Percentiles rank a stretch among this genome's conserved stretches.
Conservation (phyloP, 2,797 vertebrate species). For the Danionella dracula region DNA sequence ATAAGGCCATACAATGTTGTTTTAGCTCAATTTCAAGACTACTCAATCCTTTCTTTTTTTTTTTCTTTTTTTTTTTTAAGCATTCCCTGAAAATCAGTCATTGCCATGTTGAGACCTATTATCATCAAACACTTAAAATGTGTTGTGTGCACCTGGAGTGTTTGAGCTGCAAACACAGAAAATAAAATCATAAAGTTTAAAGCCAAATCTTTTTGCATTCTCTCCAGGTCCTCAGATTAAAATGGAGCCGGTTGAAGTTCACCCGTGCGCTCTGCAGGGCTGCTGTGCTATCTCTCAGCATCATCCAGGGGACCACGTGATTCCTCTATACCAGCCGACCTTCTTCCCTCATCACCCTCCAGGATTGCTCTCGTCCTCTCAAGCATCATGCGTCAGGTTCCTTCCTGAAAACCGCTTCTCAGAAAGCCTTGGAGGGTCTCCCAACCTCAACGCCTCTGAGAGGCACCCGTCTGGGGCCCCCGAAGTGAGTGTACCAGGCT, state of each 20-base stretch:
- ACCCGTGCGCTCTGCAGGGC: constrained; percentile 73
- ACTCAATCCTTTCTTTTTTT: no score
- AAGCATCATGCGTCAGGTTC: constrained; percentile 63
- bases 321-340: constrained; percentile 57
- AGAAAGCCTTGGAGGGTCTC: constrained; percentile 13
- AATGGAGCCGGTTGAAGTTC: constrained; percentile 88
- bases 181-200: no score
- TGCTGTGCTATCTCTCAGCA: constrained; percentile 69
- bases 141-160: no score
- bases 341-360: constrained; percentile 69
- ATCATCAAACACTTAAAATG: no score
- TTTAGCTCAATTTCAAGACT: no score
- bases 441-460: constrained; percentile 44
- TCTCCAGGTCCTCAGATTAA: constrained; percentile 83
- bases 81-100: no score
- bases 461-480: constrained; percentile 10
- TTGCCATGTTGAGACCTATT: no score
- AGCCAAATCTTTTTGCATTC: background rate
- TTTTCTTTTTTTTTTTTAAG: no score
- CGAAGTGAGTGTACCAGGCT: no score
- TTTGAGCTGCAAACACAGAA: no score
- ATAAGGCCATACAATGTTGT: no score
- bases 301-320: constrained; percentile 54
- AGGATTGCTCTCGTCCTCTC: constrained; percentile 71
- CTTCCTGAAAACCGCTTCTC: no score